These are phyloP conservation scores for Drosophila novamexicana DNA, from an alignment of 1,140 invertebrate species.

Conservation along the genomic window DNA sequence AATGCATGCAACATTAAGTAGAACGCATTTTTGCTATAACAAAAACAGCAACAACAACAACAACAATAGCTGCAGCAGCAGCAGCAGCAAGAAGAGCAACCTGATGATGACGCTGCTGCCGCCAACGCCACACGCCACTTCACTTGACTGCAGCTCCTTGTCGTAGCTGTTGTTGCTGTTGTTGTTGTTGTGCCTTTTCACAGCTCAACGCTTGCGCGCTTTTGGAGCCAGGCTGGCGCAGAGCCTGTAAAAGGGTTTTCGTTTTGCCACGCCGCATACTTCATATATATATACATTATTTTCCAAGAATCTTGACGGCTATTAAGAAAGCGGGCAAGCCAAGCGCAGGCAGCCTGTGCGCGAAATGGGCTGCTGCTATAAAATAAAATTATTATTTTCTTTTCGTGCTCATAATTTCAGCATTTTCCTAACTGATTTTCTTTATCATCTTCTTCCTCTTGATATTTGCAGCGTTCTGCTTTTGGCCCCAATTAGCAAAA, in stretches of 20 bases:
- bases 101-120: constrained; percentile 46
- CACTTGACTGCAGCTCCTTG: constrained; percentile 70
- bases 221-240: constrained; percentile 20
- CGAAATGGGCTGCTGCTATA: constrained; percentile 43
- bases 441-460: constrained; percentile 1
- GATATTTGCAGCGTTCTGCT: constrained; percentile 28
- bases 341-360: constrained; percentile 22
- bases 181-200: constrained; percentile 65
- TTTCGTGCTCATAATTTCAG: constrained; percentile 78
- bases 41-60: constrained; percentile 47
- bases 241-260: constrained; percentile 61
- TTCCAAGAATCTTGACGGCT: constrained; percentile 77
- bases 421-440: constrained; percentile 41
- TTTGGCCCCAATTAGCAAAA: constrained; percentile 75
- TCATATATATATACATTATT: constrained; percentile 51
- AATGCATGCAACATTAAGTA: constrained; percentile 83
- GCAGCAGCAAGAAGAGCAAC: constrained; percentile 36
- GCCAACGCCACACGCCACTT: constrained; percentile 75
- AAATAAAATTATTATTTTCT: constrained; percentile 82
- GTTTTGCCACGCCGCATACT: constrained; percentile 53
- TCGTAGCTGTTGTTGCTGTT: constrained; percentile 26
- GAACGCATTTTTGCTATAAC: constrained; percentile 73
- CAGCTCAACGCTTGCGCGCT: constrained; percentile 80
- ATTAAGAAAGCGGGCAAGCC: constrained; percentile 67
- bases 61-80: too few species aligned